Conservation (phyloP, 92 coral and sea anemone genomes). For the Nematostella vectensis region DNA sequence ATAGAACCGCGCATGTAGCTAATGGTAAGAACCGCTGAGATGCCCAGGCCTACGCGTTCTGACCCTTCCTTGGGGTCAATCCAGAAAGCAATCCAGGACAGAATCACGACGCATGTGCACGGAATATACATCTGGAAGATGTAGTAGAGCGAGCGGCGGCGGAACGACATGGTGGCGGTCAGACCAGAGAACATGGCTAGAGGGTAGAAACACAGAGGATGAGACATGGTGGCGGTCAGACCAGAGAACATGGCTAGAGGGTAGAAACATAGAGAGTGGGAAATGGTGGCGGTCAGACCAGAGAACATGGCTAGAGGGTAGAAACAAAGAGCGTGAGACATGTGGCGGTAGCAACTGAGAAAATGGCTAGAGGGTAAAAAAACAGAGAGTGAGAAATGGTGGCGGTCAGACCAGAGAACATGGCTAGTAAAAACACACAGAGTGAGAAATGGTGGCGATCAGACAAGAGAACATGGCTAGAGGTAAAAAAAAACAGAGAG, state of each 20-base stretch:
- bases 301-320: slow-evolving; percentile 49
- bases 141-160: slow-evolving; percentile 76
- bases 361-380: slow-evolving; percentile 35
- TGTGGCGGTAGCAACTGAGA: slow-evolving; percentile 75
- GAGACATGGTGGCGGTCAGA: slow-evolving; percentile 62
- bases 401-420: slow-evolving; percentile 70
- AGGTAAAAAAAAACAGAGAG: background rate
- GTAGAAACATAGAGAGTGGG: slow-evolving; percentile 1
- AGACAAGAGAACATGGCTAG: slow-evolving; percentile 66
- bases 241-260: slow-evolving; percentile 66
- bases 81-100: slow-evolving; percentile 91
- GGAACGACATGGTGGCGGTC: slow-evolving; percentile 66
- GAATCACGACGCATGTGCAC: slow-evolving; percentile 67
- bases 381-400: too few species aligned
- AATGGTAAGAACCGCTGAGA: slow-evolving; percentile 83
- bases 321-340: slow-evolving; percentile 10
- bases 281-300: slow-evolving; percentile 69
- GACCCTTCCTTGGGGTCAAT: slow-evolving; percentile 76
- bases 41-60: slow-evolving; percentile 85
- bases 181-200: slow-evolving; percentile 67
- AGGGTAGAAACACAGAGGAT: background rate
- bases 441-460: slow-evolving; percentile 51
- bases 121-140: slow-evolving; percentile 85
- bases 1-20: slow-evolving; percentile 91
- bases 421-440: slow-evolving; percentile 20